Base-by-base conservation (phyloP, 2,888 invertebrate species). In the Platypus cylindrus region DNA sequence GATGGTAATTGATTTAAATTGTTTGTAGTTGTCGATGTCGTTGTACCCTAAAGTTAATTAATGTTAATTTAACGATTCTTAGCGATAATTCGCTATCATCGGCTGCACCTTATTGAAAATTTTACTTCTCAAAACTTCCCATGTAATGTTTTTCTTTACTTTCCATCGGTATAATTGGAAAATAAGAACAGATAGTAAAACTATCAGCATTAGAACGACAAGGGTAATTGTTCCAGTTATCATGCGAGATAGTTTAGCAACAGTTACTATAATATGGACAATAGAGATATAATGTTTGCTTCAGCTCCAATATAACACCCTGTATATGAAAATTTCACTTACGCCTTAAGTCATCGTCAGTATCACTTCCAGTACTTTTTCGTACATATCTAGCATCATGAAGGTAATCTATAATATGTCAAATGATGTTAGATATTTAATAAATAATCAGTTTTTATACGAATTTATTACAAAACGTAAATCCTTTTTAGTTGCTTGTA, bases 91-190 rank as follows among this genome's bases (percentile, higher is more conserved):
- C n/a, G n/a, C n/a, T n/a, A n/a, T n/a, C n/a, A n/a, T n/a, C n/a
- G n/a, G n/a, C n/a, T n/a, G n/a, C n/a, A n/a, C n/a, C n/a, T 52
- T 49, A 37, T 48, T 55, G 18, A 55, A 50, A 12, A 59, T 33
- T 44, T 56, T 57, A 12, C 47, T 45, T 37, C 51, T 54, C 4
- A 59, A 40, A 24, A 46, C 52, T 20, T 47, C 46, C 26, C 54
- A 40, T n/a, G 56, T 58, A 28, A 60, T 50, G 40, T 56, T 54
- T 37, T 58, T 56, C 44, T 56, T 58, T 5, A 50, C 48, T 45
- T 56, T 59, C 59, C 59, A 60, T 48, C 54, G 44, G 40, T 53
- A 56, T 3, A 56, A 36, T 45, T 53, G 56, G 25, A 59, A 45
- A 17, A 41, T 36, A 3, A 55, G 24, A 3, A 57, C 45, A 17